A percentile compares a stretch with the other conserved stretches of the same genome.
Conservation (phyloP, 2,113 vertebrate species). For the Nothobranchius furzeri region DNA sequence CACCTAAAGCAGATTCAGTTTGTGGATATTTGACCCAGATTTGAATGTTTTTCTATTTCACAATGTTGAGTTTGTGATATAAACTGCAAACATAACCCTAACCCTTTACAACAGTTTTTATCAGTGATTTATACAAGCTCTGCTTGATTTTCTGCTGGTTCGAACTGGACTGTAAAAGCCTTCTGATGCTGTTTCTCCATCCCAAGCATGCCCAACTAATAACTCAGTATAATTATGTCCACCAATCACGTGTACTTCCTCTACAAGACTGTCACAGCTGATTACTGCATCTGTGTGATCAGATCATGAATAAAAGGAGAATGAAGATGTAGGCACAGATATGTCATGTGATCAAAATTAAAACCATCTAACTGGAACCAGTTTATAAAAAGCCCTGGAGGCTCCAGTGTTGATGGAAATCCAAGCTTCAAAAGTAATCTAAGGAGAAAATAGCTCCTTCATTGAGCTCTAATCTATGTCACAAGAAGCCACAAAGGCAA, state of each 20-base stretch:
- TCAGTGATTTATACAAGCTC: not conserved
- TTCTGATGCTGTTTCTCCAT: not conserved
- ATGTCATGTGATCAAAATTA: slow-evolving; percentile 48
- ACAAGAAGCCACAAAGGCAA: not conserved
- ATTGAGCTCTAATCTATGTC: not conserved
- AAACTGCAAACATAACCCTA: not conserved
- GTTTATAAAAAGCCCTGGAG: slow-evolving; percentile 10
- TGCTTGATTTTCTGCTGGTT: not conserved
- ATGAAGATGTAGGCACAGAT: slow-evolving; percentile 15
- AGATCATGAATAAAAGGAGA: not conserved
- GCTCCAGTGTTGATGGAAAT: slow-evolving; percentile 2
- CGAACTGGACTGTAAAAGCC: slow-evolving; percentile 1
- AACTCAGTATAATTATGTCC: slow-evolving; percentile 7
- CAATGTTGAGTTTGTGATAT: not conserved
- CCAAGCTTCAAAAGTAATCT: not conserved
- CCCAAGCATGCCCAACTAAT: not conserved
- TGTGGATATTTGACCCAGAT: not conserved
- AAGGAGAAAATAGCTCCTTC: not conserved
- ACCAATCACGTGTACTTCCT: not conserved
- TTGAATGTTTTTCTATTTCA: not conserved
- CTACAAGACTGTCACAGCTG: slow-evolving; percentile 3
- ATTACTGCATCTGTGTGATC: slow-evolving; percentile 6
- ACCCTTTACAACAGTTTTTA: not conserved
- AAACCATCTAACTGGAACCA: slow-evolving; percentile 23
- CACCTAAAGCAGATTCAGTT: not conserved